Percentiles rank a stretch among this genome's conserved stretches.
phyloP scores from a whole-genome alignment of 2,888 invertebrate genomes.

The Ophion obscuratus region DNA sequence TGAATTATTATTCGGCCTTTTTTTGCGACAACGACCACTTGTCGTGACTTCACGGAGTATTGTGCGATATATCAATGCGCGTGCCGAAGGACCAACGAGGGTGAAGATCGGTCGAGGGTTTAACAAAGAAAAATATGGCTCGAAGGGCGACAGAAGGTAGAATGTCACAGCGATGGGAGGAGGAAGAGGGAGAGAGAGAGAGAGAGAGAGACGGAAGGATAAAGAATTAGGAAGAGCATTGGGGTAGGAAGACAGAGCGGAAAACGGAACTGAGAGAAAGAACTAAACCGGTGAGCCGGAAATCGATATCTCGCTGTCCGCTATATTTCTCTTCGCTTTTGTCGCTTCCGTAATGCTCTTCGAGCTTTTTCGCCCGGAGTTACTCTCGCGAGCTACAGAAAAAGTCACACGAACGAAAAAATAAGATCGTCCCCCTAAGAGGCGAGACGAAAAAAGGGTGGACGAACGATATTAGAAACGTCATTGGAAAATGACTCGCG shows the following conservation, averaged over 20 bases:
- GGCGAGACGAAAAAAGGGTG: slow-evolving; percentile 1
- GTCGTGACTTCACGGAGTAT: slow-evolving; percentile 10
- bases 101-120: slow-evolving; percentile 50
- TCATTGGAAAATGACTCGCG: too few species aligned
- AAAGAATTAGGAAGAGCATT: slow-evolving; percentile 25
- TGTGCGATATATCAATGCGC: neutral
- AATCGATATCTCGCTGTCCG: slow-evolving; percentile 57
- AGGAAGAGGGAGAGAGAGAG: neutral
- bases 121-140: slow-evolving; percentile 59
- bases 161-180: slow-evolving; percentile 13
- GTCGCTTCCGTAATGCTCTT: slow-evolving; percentile 42
- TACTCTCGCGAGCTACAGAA: slow-evolving; percentile 9
- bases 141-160: slow-evolving; percentile 31
- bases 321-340: slow-evolving; percentile 52
- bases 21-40: slow-evolving; percentile 23
- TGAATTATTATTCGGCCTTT: slow-evolving; percentile 5
- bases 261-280: slow-evolving; percentile 22
- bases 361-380: slow-evolving; percentile 1
- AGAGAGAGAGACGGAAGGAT: slow-evolving; percentile 30
- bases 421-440: neutral
- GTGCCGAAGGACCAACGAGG: slow-evolving; percentile 9
- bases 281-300: slow-evolving; percentile 41
- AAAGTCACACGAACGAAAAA: neutral
- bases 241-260: neutral
- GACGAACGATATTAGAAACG: too few species aligned